These are phyloP conservation scores for Porites evermanni DNA, from an alignment of 92 coral and sea anemone species.

Conservation along the genomic window DNA sequence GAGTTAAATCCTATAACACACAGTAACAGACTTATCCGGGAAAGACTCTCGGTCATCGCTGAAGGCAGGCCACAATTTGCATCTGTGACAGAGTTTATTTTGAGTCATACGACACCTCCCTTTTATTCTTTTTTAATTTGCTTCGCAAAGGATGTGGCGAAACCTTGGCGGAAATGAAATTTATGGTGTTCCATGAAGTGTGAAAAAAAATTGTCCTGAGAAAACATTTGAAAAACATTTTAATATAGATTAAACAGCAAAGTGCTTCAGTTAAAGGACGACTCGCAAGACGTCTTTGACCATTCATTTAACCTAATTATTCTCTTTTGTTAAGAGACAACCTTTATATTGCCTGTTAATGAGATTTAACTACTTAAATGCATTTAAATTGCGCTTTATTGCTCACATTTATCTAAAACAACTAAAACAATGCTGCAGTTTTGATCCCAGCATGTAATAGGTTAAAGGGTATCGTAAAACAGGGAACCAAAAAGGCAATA, in stretches of 20 bases:
- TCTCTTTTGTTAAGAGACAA: constrained; percentile 22
- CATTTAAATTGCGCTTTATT: neutral
- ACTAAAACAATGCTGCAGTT: neutral
- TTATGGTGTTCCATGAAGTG: neutral
- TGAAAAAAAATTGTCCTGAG: neutral
- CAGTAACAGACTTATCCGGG: neutral
- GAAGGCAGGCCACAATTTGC: constrained; percentile 1
- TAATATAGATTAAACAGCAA: neutral
- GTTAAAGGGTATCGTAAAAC: too few relatives aligned
- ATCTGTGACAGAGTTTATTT: neutral
- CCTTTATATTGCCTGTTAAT: constrained; percentile 12
- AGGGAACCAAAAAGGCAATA: too few relatives aligned
- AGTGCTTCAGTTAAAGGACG: neutral
- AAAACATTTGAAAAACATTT: too few relatives aligned
- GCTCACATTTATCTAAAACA: constrained; percentile 2
- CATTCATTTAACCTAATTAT: constrained; percentile 17
- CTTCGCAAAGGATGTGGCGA: neutral
- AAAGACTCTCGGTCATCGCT: neutral
- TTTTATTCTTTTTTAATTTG: constrained; percentile 31
- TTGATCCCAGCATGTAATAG: neutral
- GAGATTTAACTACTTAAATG: constrained; percentile 25
- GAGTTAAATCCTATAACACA: constrained; percentile 4
- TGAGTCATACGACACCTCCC: constrained; percentile 24
- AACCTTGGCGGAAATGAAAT: neutral
- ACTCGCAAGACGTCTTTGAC: neutral